A percentile compares a stretch with the other conserved stretches of the same genome.
Conservation (phyloP, 2,888 invertebrate species). For the Selenia dentaria region DNA sequence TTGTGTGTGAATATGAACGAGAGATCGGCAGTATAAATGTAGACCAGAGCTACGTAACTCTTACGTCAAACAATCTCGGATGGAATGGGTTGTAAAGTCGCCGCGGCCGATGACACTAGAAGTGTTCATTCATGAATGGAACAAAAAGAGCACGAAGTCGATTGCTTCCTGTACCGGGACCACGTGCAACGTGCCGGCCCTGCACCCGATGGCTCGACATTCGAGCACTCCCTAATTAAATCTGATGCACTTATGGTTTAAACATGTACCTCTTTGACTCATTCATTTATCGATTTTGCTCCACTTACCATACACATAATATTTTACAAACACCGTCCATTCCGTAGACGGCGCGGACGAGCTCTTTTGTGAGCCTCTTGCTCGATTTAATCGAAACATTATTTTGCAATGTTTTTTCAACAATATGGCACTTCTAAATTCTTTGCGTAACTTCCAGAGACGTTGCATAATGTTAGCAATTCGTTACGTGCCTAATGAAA, state of each 20-base stretch:
- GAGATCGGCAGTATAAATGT: background rate
- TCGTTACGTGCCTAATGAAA: slow-evolving; percentile 14
- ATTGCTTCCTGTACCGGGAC: slow-evolving; percentile 65
- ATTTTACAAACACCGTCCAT: slow-evolving; percentile 3
- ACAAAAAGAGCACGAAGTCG: slow-evolving; percentile 56
- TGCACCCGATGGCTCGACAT: slow-evolving; percentile 35
- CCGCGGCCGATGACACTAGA: slow-evolving; percentile 59
- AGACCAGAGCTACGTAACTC: slow-evolving; percentile 1
- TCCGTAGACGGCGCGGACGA: background rate
- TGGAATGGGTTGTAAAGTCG: slow-evolving; percentile 33
- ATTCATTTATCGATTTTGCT: slow-evolving; percentile 12
- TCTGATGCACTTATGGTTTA: slow-evolving; percentile 46
- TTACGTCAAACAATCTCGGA: slow-evolving; percentile 17
- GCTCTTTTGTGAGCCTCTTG: background rate
- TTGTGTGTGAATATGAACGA: no score
- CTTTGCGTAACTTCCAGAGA: slow-evolving; percentile 15
- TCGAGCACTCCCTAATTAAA: slow-evolving; percentile 44
- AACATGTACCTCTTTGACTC: slow-evolving; percentile 19
- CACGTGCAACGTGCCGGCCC: slow-evolving; percentile 58
- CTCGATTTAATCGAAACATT: background rate
- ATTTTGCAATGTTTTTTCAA: slow-evolving; percentile 2
- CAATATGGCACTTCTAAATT: slow-evolving; percentile 9
- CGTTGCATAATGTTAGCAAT: slow-evolving; percentile 18
- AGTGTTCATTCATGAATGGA: slow-evolving; percentile 51
- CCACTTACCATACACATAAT: slow-evolving; percentile 4